Percentiles rank a stretch among this genome's conserved stretches.
Evolutionary conservation across 2,888 invertebrate species (phyloP).

Genomic region (Antitype chi): DNA sequence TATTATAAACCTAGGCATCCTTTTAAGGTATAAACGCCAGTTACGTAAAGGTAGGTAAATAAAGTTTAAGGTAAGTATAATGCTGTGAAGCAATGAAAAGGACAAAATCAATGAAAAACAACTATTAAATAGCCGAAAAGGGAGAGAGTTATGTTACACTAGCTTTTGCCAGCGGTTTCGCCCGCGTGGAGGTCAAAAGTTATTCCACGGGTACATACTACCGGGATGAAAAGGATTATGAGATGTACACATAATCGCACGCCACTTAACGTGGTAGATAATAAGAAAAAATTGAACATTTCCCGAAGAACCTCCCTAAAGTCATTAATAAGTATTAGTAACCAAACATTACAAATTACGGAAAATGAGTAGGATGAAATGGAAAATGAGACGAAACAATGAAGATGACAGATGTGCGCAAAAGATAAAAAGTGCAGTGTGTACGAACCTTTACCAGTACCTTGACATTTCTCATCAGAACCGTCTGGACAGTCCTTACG

Average conservation of each 20-base stretch:
- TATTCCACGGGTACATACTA: too few species aligned
- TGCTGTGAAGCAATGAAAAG: not conserved
- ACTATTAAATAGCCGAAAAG: not conserved
- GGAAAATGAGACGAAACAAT: slow-evolving; percentile 36
- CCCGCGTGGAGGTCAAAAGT: too few species aligned
- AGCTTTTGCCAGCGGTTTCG: too few species aligned
- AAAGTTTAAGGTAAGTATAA: not conserved
- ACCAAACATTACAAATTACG: not conserved
- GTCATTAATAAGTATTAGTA: slow-evolving; percentile 4
- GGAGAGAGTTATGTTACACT: not conserved
- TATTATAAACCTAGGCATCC: not conserved
- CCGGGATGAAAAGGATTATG: too few species aligned
- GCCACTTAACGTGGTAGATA: not conserved
- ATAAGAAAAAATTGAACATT: not conserved
- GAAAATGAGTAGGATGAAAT: slow-evolving; percentile 35
- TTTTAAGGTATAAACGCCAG: not conserved
- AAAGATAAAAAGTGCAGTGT: slow-evolving; percentile 76
- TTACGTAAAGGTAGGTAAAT: not conserved
- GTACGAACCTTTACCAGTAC: slow-evolving; percentile 87
- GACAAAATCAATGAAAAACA: not conserved
- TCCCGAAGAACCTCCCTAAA: not conserved
- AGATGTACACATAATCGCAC: too few species aligned
- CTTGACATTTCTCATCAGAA: slow-evolving; percentile 95
- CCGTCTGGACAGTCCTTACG: slow-evolving; percentile 96
- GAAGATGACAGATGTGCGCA: slow-evolving; percentile 61